phyloP scores from a whole-genome alignment of 1,140 invertebrate species.

The Heliconius hewitsoni region DNA sequence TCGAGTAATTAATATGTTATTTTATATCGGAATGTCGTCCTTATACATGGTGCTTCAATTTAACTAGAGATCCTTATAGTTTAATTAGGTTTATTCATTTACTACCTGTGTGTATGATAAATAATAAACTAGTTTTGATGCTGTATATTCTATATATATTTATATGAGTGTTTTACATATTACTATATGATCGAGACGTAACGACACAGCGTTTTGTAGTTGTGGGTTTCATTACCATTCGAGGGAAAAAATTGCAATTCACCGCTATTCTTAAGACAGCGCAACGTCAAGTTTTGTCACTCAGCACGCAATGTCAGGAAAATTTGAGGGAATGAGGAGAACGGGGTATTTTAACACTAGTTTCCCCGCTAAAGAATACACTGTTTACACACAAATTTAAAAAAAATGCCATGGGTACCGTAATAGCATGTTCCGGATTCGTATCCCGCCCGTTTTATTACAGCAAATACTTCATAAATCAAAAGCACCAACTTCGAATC shows the following conservation, averaged over 20 bases:
- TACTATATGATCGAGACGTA: no score
- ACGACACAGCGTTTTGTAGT: no score
- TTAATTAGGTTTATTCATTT: constrained; percentile 8
- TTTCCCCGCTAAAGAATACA: no score
- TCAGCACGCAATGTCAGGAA: no score
- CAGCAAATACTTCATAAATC: no score
- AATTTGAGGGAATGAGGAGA: no score
- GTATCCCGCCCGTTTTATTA: no score
- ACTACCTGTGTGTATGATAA: background rate
- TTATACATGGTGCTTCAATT: background rate
- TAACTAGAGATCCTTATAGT: constrained; percentile 4
- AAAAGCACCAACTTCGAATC: background rate
- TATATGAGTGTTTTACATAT: no score
- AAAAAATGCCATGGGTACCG: background rate
- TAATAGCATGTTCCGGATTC: background rate
- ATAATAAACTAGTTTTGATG: background rate
- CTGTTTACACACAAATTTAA: background rate
- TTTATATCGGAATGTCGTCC: constrained; percentile 5
- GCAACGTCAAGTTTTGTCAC: no score
- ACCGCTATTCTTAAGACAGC: no score
- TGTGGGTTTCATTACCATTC: background rate
- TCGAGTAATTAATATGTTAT: constrained; percentile 9
- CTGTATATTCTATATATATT: background rate
- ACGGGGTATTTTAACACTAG: no score
- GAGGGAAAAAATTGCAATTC: no score